Evolutionary conservation across 2,113 vertebrate genomes (phyloP), one percentile per base, ranked within the genome.

Genomic region (Tragelaphus scriptus): DNA sequence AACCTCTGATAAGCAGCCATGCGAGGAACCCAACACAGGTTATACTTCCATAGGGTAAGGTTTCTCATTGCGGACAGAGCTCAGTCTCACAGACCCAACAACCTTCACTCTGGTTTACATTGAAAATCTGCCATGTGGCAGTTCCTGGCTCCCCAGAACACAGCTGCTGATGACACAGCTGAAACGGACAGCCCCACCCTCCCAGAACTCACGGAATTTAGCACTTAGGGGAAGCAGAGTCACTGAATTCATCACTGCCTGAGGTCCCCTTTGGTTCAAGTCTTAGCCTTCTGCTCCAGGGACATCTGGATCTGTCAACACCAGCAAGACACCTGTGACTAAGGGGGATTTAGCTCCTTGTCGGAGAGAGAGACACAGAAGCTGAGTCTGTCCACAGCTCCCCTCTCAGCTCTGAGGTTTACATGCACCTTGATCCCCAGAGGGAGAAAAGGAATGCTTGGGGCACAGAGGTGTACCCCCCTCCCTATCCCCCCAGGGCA

Each of bases 111-210:
- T 2, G 1, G 51, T 15, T 61, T 44, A 23, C 79, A 32, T 11
- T 81, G 44, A 23, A 40, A 81, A 56, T 26, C 4, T 77, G 53
- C 32, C 26, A 0, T 3, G 11, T 17, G 13, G 23, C 55, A 49
- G 58, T 17, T 36, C 59, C 51, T 2, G 10, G 14, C 7, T 85
- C 23, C 75, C 71, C 23, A 32, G 8, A 81, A 55, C 61, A 55
- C 21, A 85, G 80, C 21, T 10, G 53, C 30, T 7, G 26, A 49
- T 15, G 5, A 14, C 28, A 44, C 12, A 0, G 25, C 30, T 12
- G 6, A 51, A 59, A 32, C 0, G 21, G 13, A n/a, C 1, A 2
- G 1, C 2, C 85, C 26, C 32, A 6, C 16, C 75, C 11, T 32
- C 49, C n/a, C 10, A 25, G 30, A 17, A 16, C 11, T n/a, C 36